Base-by-base conservation (phyloP, 2,888 invertebrate species). In the Acrobasis repandana region DNA sequence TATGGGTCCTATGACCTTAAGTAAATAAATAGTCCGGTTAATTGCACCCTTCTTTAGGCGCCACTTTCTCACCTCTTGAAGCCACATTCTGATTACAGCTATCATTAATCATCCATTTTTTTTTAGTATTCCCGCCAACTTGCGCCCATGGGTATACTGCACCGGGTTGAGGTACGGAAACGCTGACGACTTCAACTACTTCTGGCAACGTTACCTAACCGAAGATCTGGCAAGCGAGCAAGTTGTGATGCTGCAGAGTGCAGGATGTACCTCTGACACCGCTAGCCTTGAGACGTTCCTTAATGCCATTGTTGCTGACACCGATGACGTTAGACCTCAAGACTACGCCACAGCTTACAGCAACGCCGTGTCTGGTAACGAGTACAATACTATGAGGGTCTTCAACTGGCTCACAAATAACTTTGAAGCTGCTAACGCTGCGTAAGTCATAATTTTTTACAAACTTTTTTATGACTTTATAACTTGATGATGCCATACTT, bases 81-180 rank as follows among this genome's bases (percentile, higher is more conserved):
- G 0, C 28, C 28, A 28, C 28, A 6, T 8, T 14, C 0, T n/a
- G 1, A 43, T 14, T 5, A 43, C 11, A 11, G 38, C 11, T 38
- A 10, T 38, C 10, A 11, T 14, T 3, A 36, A 36, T 11, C 10
- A 10, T 2, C 10, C 9, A 16, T 16, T 43, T 43, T 61, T 61
- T 68, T 58, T 14, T 65, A 90, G 89, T 9, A 63, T 90, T 10
- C 80, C 83, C 36, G 74, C 91, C 0, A 92, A 92, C 63, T 82
- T 96, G 73, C 94, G 96, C 58, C 86, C 93, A 6, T 93, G 94
- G 61, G 95, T 97, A 9, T 97, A 96, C 84, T 97, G 97, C 77
- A 93, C 93, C 14, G 96, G 94, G 14, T 88, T 97, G 3, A 93
- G 94, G 28, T 79, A 94, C 58, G 96, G 96, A 0, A 87, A 82